Evolutionary conservation across 1,140 invertebrate genomes (phyloP), one percentile per base, ranked within the genome.

Genomic region (Steinernema feltiae): DNA sequence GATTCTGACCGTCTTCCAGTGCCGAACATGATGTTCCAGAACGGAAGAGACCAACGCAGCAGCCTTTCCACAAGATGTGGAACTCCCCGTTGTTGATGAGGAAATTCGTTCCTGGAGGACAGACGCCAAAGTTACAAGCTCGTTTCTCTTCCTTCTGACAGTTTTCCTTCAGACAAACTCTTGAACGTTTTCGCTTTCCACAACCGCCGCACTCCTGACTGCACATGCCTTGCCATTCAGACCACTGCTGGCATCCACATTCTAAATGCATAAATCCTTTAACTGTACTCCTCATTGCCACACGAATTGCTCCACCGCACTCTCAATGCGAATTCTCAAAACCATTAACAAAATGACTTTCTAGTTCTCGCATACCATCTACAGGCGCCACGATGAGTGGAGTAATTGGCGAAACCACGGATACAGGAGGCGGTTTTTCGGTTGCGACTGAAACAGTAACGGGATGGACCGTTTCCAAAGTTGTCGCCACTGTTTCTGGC

Each of bases 11-110:
- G 21, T 79, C 70, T 48, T 83, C 82, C 32, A 84, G 48, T 12
- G 73, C 81, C 2, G 75, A 73, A 69, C 82, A 83, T 27, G 70
- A 48, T 15, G 70, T 73, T 24, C 35, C 78, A 41, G 73, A 71
- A 70, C 73, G 72, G 71, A 85, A 85, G 7, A 84, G 71, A 1
- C 84, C 84, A 18, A 85, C 82, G 70, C 84, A 85, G 69, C 84
- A 85, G n/a, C 84, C 82, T 73, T 84, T 85, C 79, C 82, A 86
- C 0, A 85, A 76, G 63, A 85, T 74, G 71, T 85, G 85, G 48
- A 85, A 84, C 76, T 85, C 85, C 15, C 81, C 78, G 75, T 85
- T 85, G 74, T 85, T 85, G 41, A 85, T 79, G 7, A 85, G 69
- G 73, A 85, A 85, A 72, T 85, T 85, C 1, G 84, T 86, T 17